A percentile compares a stretch with the other conserved stretches of the same genome.
Evolutionary conservation across 2,888 invertebrate species (phyloP).

Genomic region (Sinodicranocentrus sp.): DNA sequence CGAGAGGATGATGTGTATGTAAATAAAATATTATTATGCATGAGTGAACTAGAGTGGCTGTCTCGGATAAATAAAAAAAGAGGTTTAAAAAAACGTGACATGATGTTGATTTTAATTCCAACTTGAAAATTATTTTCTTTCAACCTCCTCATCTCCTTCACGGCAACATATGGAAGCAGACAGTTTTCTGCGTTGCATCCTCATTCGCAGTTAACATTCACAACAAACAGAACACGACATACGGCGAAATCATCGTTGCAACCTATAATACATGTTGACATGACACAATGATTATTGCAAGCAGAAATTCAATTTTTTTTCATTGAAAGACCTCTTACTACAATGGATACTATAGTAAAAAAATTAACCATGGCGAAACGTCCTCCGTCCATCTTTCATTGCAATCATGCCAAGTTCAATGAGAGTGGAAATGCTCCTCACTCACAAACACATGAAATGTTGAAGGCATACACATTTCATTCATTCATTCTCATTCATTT

Average conservation of each 20-base stretch:
- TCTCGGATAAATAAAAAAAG: conserved; percentile 11
- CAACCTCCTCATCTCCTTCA: not conserved
- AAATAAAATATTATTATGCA: not conserved
- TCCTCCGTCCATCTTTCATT: conserved; percentile 48
- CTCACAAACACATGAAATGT: not conserved
- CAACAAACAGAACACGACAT: no score
- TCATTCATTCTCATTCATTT: conserved; percentile 8
- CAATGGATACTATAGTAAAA: not conserved
- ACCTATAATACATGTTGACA: no score
- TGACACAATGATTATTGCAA: no score
- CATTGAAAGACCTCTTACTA: not conserved
- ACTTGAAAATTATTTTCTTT: no score
- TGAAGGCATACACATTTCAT: not conserved
- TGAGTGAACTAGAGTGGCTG: not conserved
- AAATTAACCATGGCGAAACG: not conserved
- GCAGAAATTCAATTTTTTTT: not conserved
- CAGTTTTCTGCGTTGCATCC: no score
- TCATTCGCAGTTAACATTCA: no score
- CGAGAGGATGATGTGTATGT: not conserved
- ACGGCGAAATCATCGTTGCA: no score
- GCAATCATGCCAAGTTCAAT: conserved; percentile 68
- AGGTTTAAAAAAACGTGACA: not conserved
- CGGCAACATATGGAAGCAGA: not conserved
- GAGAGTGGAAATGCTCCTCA: conserved; percentile 39
- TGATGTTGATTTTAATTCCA: not conserved